Conservation (phyloP, 2,797 vertebrate species). For the Chloroceryle inda region DNA sequence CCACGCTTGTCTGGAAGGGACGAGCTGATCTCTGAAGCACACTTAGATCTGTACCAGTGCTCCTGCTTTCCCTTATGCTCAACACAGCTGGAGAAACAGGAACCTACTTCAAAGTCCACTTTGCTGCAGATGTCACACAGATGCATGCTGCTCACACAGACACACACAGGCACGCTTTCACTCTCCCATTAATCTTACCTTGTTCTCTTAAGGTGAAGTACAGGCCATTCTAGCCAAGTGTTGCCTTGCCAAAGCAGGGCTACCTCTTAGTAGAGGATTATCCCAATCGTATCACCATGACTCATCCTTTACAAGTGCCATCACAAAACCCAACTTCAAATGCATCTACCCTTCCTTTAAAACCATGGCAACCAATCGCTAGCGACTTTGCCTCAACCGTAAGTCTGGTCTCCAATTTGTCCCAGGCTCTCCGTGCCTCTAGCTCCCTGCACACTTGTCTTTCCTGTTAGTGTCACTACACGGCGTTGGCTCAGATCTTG, state of each 20-base stretch:
- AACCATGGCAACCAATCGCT: neutral
- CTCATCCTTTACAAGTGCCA: neutral
- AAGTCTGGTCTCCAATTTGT: neutral
- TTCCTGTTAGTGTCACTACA: neutral
- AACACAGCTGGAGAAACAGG: neutral
- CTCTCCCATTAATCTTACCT: neutral
- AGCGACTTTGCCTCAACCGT: neutral
- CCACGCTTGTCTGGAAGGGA: neutral
- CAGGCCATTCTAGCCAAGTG: neutral
- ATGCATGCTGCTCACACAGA: neutral
- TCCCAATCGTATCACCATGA: neutral
- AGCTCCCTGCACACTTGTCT: neutral
- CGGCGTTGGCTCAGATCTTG: neutral
- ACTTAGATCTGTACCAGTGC: too few species aligned
- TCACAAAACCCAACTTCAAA: neutral
- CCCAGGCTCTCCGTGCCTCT: neutral
- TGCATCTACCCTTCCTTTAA: neutral
- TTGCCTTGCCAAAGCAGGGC: neutral
- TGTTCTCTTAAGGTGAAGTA: neutral
- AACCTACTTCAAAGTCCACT: neutral
- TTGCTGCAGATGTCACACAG: neutral
- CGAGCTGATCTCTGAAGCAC: neutral
- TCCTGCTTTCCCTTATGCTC: neutral
- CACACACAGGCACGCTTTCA: rapidly evolving
- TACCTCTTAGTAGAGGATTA: neutral